These are phyloP conservation scores for Carcharodon carcharias DNA, from an alignment of 2,797 vertebrate genomes.

Conservation along the genomic window DNA sequence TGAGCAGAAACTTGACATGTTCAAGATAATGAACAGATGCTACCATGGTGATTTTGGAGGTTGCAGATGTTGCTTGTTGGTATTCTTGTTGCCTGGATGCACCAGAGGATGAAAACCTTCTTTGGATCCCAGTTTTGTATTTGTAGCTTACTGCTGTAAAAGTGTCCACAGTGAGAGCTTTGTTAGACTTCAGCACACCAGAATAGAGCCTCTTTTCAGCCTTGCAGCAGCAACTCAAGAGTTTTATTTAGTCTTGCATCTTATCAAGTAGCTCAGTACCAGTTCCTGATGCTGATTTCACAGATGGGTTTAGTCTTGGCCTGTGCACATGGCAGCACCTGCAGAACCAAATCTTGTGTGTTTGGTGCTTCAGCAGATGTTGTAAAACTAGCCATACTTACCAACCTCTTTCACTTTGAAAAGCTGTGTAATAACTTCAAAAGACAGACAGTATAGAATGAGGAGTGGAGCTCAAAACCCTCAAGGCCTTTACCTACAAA, in stretches of 20 bases:
- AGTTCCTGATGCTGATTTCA: neutral
- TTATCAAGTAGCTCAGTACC: neutral
- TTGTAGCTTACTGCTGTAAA: neutral
- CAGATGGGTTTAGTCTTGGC: neutral
- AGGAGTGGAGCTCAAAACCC: neutral
- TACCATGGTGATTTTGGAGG: neutral
- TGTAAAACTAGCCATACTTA: neutral
- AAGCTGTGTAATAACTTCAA: neutral
- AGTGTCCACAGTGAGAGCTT: slow-evolving; percentile 23
- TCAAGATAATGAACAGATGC: neutral
- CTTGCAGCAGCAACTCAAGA: too few relatives aligned
- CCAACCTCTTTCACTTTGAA: too few relatives aligned
- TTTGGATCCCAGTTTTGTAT: neutral
- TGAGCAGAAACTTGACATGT: neutral
- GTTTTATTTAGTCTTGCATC: neutral
- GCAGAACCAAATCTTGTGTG: neutral
- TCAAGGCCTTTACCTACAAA: neutral
- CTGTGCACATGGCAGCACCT: neutral
- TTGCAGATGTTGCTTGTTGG: neutral
- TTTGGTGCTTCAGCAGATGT: neutral
- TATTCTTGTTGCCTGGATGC: slow-evolving; percentile 12
- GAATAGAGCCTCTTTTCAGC: slow-evolving; percentile 23
- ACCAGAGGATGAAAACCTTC: neutral
- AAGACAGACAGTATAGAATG: neutral
- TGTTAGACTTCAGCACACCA: neutral